Evolutionary conservation across 2,888 invertebrate genomes (phyloP), one percentile per base, ranked within the genome.

Genomic region (Sclerodermus sp.): DNA sequence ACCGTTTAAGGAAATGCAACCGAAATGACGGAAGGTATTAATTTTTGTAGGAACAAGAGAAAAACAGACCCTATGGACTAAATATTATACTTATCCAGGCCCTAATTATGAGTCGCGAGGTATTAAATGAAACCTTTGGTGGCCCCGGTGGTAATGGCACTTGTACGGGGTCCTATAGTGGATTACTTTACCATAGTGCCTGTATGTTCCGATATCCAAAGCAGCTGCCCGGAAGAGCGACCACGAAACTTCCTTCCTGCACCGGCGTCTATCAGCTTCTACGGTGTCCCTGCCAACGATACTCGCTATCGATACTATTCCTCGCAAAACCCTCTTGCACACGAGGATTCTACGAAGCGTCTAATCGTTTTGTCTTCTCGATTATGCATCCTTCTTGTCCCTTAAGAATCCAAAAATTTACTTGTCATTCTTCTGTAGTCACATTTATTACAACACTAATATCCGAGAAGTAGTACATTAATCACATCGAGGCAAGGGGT

Each of bases 241-340:
- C 77, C 77, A 60, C 76, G 76, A 74, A 71, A 74, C 76, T 76
- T 77, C 77, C 77, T 75, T 76, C 76, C 76, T 73, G 68, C 54
- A 61, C 51, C 56, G 66, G 67, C 66, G 65, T 55, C 58, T 62
- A 58, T 63, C 54, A 46, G 51, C 56, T 58, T 57, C 44, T 55
- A 59, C 45, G 45, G 46, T 62, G 62, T 64, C 57, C 61, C 59
- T 45, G 47, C 48, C 48, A 43, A 43, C 47, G 46, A 56, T 62
- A 58, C 58, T 61, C 53, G 51, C 18, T 14, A 23, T 23, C 23
- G 23, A 23, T 23, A 23, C 23, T 23, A n/a, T n/a, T n/a, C n/a
- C n/a, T n/a, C n/a, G n/a, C n/a, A n/a, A n/a, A n/a, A 2, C 32
- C 32, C 16, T 18, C 23, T 6, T 13, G 17, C 40, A 23, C n/a